Conservation (phyloP, 2,797 vertebrate species). For the Arctocebus calabarensis region DNA sequence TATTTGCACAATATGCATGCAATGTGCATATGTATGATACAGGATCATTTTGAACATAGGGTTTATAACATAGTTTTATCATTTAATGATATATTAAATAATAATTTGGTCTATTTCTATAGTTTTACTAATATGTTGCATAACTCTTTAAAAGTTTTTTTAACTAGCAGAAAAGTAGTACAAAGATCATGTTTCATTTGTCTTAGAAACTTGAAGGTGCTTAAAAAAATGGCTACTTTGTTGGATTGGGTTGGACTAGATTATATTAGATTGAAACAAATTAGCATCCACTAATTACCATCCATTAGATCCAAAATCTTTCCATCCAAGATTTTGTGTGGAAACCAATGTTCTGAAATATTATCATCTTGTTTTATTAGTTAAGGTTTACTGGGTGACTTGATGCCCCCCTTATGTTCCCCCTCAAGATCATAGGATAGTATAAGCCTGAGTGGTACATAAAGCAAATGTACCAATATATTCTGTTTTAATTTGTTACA, state of each 20-base stretch:
- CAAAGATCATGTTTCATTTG: constrained; percentile 16
- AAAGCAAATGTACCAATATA: constrained; percentile 10
- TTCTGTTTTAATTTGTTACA: not conserved
- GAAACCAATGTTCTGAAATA: constrained; percentile 31
- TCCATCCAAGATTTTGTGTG: too few relatives aligned
- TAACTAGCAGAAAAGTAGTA: constrained; percentile 16
- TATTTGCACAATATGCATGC: not conserved
- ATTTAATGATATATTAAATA: not conserved
- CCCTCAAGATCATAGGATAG: not conserved
- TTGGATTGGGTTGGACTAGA: not conserved
- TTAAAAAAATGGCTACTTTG: constrained; percentile 11
- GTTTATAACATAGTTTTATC: not conserved
- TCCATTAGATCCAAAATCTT: too few relatives aligned
- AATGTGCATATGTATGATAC: not conserved
- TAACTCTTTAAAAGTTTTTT: not conserved
- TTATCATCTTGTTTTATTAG: not conserved
- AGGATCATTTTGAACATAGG: not conserved
- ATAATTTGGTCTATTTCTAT: constrained; percentile 12
- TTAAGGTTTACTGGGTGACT: constrained; percentile 41
- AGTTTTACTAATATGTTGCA: not conserved
- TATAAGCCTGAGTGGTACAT: not conserved
- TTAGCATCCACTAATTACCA: too few relatives aligned
- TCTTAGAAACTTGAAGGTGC: not conserved
- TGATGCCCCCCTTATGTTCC: not conserved
- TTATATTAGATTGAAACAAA: not conserved